Evolutionary conservation across 2,797 vertebrate species (phyloP).

Genomic region (Melopsittacus undulatus): DNA sequence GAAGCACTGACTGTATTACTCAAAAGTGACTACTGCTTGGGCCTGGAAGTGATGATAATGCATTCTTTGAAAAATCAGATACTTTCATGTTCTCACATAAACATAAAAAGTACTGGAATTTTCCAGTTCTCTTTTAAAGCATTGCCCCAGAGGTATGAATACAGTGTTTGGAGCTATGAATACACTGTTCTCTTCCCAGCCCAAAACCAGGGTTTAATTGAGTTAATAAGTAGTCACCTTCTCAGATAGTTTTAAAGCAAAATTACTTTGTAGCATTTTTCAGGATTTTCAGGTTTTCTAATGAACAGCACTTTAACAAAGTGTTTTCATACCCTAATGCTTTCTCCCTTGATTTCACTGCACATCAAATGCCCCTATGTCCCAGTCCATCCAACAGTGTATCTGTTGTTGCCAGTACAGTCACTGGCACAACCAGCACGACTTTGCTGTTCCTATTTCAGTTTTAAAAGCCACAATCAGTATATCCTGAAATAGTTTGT

Average conservation of each 20-base stretch:
- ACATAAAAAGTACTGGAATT: not conserved
- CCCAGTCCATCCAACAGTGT: not conserved
- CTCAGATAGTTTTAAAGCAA: not conserved
- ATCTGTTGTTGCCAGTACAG: constrained; percentile 17
- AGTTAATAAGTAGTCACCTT: constrained; percentile 7
- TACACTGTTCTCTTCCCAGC: not conserved
- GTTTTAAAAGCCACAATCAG: not conserved
- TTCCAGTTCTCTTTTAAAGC: not conserved
- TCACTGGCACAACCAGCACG: not conserved
- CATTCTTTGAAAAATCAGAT: not conserved
- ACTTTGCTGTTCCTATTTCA: constrained; percentile 1
- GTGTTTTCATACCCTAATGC: not conserved
- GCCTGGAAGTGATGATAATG: not conserved
- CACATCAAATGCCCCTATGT: not conserved
- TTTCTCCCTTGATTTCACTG: not conserved
- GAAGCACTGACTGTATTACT: not conserved
- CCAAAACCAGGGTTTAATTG: not conserved
- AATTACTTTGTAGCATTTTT: not conserved
- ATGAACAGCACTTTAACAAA: not conserved
- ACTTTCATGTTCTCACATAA: not conserved
- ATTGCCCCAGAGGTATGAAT: not conserved
- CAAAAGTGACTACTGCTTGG: not conserved
- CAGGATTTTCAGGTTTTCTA: constrained; percentile 31
- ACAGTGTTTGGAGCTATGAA: not conserved
- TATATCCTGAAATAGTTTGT: not conserved